These are phyloP conservation scores for Setophaga petechia DNA, from an alignment of 2,113 vertebrate genomes.

Conservation along the genomic window DNA sequence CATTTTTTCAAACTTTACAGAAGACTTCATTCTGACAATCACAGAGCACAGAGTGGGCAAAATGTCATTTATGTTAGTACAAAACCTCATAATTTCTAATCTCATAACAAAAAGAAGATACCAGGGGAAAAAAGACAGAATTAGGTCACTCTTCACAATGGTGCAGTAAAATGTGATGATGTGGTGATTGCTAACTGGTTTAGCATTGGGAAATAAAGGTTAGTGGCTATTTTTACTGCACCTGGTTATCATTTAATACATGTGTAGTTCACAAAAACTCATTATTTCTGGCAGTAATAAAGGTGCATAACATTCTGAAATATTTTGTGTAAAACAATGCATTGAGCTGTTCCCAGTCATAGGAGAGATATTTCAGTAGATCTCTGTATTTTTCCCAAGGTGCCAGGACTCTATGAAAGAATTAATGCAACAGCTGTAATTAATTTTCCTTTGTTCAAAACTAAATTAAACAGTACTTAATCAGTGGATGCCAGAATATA, in stretches of 20 bases:
- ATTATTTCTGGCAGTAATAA: not conserved
- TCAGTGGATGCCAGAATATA: not conserved
- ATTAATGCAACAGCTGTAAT: not conserved
- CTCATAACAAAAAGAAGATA: not conserved
- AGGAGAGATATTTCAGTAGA: not conserved
- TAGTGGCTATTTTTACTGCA: not conserved
- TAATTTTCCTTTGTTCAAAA: slow-evolving; percentile 36
- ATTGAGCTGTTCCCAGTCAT: not conserved
- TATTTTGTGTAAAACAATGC: not conserved
- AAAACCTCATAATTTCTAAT: not conserved
- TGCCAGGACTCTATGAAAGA: not conserved
- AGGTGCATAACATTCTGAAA: not conserved
- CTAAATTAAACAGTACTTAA: not conserved
- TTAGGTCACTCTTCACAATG: slow-evolving; percentile 37
- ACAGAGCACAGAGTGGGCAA: not conserved
- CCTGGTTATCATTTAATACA: not conserved
- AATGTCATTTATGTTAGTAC: slow-evolving; percentile 40
- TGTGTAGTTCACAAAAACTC: not conserved
- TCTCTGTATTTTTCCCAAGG: not conserved
- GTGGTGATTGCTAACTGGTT: not conserved
- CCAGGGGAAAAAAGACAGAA: slow-evolving; percentile 22
- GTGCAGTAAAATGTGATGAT: not conserved
- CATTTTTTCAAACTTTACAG: slow-evolving; percentile 23
- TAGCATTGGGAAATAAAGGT: not conserved
- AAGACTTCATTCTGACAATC: slow-evolving; percentile 8